These are phyloP conservation scores for Amiota minor DNA, from an alignment of 2,888 invertebrate species.

Conservation along the genomic window DNA sequence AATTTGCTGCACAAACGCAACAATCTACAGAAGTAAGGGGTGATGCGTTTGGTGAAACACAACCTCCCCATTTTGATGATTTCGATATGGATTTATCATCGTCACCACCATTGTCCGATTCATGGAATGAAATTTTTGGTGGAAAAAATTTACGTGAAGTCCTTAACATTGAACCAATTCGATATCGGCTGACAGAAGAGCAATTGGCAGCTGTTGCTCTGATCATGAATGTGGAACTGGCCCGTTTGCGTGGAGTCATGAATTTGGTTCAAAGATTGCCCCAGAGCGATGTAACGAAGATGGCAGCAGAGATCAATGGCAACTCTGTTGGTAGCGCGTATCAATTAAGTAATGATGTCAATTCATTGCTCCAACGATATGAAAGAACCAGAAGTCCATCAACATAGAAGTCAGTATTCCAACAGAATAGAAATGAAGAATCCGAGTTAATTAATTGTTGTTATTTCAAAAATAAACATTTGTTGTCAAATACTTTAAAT, in stretches of 20 bases:
- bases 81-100: conserved; percentile 35
- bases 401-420: no score
- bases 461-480: conserved; percentile 46
- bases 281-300: conserved; percentile 41
- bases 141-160: conserved; percentile 53
- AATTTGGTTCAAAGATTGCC: conserved; percentile 50
- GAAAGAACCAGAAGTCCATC: not conserved
- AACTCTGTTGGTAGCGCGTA: no score
- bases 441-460: no score
- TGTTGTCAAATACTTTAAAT: conserved; percentile 46
- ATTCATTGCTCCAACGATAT: conserved; percentile 6
- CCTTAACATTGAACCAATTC: conserved; percentile 51
- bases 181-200: conserved; percentile 53
- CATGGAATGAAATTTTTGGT: conserved; percentile 61
- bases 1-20: not conserved
- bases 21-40: not conserved
- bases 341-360: no score
- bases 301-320: conserved; percentile 22
- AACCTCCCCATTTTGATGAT: not conserved
- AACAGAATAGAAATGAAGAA: conserved; percentile 23
- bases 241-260: conserved; percentile 50
- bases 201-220: conserved; percentile 60
- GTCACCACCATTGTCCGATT: conserved; percentile 62
- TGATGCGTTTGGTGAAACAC: not conserved
- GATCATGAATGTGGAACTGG: conserved; percentile 54